Base-by-base conservation (phyloP, 2,888 invertebrate species). In the Cheilosia impressa region DNA sequence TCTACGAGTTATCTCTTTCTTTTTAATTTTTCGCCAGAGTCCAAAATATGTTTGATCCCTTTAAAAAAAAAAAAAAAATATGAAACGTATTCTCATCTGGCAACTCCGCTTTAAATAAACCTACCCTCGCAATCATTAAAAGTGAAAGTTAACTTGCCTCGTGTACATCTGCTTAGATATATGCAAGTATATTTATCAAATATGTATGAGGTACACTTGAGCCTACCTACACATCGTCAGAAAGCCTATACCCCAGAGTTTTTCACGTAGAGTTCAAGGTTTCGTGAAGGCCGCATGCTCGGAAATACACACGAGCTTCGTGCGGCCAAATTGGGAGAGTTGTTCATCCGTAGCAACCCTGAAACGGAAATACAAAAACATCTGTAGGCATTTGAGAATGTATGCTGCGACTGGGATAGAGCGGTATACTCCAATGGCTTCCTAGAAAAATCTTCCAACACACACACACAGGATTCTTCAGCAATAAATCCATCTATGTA, bases 231-330 rank as follows among this genome's bases (percentile, higher is more conserved):
- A 79, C 78, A 60, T 2, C 24, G 24, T n/a, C 52, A 53, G 1
- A 38, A 50, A 38, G 79, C 73, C 77, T 72, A 78, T 31, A 68
- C 52, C 75, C 68, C 45, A 38, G 65, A 17, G 71, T 77, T 73
- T 82, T 79, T 45, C 38, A 31, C 53, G 7, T 91, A 88, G 89
- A 91, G 91, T 91, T 91, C 91, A 91, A 91, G 91, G 91, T 90
- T 90, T 87, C 75, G 87, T 78, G 82, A 89, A 91, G 88, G 90
- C 90, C 91, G 91, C 91, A 91, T 91, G 91, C 91, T 91, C 91
- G 52, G 63, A 22, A 45, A 77, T 38, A 76, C 53, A 77, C 57
- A 41, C n/a, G 53, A 50, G 66, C 45, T 24, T 53, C 69, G 53
- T 43, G 53, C 19, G 5, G 31, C 43, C 65, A 66, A 66, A 24